Evolutionary conservation across 35 echinoderm and acorn worm species (phyloP), one percentile per base, ranked within the genome.

Genomic region (Acanthaster planci): DNA sequence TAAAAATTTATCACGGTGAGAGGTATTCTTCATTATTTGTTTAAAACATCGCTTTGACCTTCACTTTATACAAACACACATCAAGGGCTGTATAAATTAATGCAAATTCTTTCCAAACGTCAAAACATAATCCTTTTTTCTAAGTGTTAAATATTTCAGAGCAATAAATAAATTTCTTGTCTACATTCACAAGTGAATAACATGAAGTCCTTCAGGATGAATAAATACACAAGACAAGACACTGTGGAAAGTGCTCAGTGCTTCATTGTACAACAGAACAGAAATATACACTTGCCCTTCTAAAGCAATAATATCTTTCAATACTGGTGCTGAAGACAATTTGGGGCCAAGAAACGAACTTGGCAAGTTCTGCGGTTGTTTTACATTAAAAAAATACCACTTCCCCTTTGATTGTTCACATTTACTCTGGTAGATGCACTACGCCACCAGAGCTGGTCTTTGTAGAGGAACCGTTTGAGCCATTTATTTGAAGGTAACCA

Each of bases 81-180:
- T 72, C 64, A 1, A 31, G 64, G 64, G 64, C 34, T 34, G 22
- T 72, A 31, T 23, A 67, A 72, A 34, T 72, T 72, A 72, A 2
- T 26, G 64, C 34, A 26, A 72, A 72, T 26, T 72, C 64, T 72
- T 72, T 72, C 34, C 60, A 72, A 72, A 72, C 22, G 34, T 4
- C 22, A 10, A 29, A 30, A 72, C 22, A 31, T 72, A 31, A 35
- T 35, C 29, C 64, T 8, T 21, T 35, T 34, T 29, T 72, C 5
- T 27, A 31, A 72, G 64, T 36, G 26, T 72, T 72, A 26, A 72
- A 72, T 72, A 72, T 72, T 72, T 72, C 64, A 72, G 64, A 72
- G 64, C 64, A 72, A 72, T 72, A 72, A 72, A 72, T 72, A 72
- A 31, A 12, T 72, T 72, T 72, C 22, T 72, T 72, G 64, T 72